phyloP scores from a whole-genome alignment of 2,113 vertebrate genomes.

The Neotoma lepida region DNA sequence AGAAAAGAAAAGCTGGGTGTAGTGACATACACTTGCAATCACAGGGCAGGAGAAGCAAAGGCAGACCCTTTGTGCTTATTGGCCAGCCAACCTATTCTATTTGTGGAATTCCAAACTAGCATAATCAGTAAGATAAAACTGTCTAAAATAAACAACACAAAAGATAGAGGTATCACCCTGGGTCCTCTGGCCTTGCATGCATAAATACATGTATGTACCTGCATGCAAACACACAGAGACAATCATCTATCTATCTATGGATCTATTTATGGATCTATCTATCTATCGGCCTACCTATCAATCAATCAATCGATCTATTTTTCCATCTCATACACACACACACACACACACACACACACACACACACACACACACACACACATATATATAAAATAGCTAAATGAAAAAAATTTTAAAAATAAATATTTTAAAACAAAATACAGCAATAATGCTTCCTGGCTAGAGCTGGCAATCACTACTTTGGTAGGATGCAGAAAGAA shows the following conservation, averaged over 20 bases:
- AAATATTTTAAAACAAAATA: background rate
- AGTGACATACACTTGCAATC: background rate
- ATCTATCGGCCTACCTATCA: background rate
- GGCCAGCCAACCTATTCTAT: background rate
- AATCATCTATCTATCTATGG: background rate
- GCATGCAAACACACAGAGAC: background rate
- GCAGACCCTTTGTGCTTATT: background rate
- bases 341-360: background rate
- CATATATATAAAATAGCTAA: background rate
- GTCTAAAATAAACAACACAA: background rate
- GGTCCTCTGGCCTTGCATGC: background rate
- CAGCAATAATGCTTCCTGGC: background rate
- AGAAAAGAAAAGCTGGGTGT: background rate
- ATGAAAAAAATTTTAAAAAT: background rate
- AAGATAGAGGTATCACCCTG: background rate
- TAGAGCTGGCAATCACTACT: background rate
- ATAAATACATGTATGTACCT: background rate
- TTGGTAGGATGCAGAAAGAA: background rate
- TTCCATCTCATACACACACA: background rate
- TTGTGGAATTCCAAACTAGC: background rate
- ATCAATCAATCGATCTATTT: background rate
- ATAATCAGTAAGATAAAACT: background rate
- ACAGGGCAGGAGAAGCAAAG: background rate
- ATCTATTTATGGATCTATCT: too few relatives aligned
- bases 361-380: background rate